These are phyloP conservation scores for Drosophila kanekoi DNA, from an alignment of 2,888 invertebrate genomes.

Conservation along the genomic window DNA sequence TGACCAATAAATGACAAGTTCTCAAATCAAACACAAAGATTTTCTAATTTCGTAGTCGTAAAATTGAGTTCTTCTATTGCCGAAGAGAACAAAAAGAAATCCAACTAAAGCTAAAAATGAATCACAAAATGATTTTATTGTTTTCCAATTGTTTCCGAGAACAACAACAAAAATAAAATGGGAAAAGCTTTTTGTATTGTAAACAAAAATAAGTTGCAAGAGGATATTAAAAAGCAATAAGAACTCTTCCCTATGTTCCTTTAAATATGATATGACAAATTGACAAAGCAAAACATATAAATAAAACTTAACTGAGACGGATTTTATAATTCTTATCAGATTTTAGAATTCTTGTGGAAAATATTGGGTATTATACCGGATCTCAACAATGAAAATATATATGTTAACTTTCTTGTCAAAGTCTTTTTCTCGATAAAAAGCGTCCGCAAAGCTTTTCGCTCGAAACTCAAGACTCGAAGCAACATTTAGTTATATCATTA, in stretches of 20 bases:
- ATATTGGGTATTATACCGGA: neutral
- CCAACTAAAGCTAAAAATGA: conserved; percentile 1
- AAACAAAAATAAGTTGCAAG: neutral
- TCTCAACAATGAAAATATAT: neutral
- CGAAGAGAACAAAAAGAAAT: neutral
- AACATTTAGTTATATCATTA: too few relatives aligned
- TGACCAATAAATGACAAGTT: neutral
- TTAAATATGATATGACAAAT: too few relatives aligned
- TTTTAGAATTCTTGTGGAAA: too few relatives aligned
- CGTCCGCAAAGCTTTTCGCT: too few relatives aligned
- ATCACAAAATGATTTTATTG: conserved; percentile 6
- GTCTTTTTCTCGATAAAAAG: too few relatives aligned
- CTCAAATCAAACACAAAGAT: neutral
- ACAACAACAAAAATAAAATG: neutral
- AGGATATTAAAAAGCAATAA: too few relatives aligned
- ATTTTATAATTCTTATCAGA: too few relatives aligned
- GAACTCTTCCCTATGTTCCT: too few relatives aligned
- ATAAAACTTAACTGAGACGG: too few relatives aligned
- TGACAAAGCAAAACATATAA: too few relatives aligned
- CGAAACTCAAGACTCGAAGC: too few relatives aligned
- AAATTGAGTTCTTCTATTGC: conserved; percentile 5
- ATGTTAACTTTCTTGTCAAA: too few relatives aligned
- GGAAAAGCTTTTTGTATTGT: neutral
- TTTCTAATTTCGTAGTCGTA: neutral
- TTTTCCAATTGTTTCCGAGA: conserved; percentile 4